phyloP scores from a whole-genome alignment of 2,797 vertebrate species.

The Hypotaenidia philippensis region DNA sequence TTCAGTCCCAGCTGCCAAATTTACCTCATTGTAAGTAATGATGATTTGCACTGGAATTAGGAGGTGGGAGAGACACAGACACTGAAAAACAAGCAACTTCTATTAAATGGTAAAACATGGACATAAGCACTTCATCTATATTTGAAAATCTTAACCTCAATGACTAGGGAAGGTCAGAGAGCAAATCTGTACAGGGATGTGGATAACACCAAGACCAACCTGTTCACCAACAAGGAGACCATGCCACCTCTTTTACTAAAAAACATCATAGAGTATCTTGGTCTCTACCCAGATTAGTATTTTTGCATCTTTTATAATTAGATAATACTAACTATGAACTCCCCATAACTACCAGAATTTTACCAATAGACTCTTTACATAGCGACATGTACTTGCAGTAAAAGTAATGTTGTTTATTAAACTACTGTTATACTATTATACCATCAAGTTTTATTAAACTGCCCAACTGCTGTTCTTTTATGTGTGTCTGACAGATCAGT shows the following conservation, averaged over 20 bases:
- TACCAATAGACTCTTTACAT: not conserved
- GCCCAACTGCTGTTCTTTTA: not conserved
- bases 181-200: not conserved
- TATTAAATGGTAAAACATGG: not conserved
- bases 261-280: not conserved
- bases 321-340: not conserved
- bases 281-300: not conserved
- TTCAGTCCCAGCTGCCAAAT: constrained; percentile 29
- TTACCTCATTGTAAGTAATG: constrained; percentile 26
- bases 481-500: not conserved
- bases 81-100: not conserved
- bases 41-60: constrained; percentile 27
- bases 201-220: not conserved
- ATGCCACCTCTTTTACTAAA: not conserved
- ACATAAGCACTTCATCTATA: not conserved
- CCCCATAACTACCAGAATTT: not conserved
- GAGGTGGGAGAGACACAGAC: not conserved
- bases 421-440: not conserved
- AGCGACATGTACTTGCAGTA: not conserved
- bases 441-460: not conserved
- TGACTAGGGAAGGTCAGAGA: not conserved
- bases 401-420: not conserved
- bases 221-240: not conserved
- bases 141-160: not conserved
- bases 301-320: not conserved